Conservation (phyloP, 2,888 invertebrate genomes). For the Callyntrura sp. region DNA sequence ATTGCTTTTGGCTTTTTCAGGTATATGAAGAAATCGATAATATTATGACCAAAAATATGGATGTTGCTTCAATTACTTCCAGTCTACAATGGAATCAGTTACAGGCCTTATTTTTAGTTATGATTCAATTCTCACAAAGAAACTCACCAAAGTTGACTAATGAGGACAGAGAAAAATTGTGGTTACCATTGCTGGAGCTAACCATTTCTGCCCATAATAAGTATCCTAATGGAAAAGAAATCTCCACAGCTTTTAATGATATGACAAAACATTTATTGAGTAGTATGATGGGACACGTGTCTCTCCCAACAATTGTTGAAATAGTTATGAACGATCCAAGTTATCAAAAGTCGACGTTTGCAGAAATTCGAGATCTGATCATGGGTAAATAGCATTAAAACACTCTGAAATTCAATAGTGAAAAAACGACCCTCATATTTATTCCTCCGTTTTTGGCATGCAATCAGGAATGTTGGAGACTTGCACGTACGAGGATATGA, state of each 20-base stretch:
- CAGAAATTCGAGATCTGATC: slow-evolving; percentile 87
- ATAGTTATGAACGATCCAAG: slow-evolving; percentile 86
- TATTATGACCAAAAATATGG: neutral
- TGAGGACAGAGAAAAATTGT: slow-evolving; percentile 86
- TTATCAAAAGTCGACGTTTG: slow-evolving; percentile 87
- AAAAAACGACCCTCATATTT: too few relatives aligned
- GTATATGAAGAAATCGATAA: slow-evolving; percentile 78
- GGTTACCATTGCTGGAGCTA: slow-evolving; percentile 86
- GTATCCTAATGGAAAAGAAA: slow-evolving; percentile 84
- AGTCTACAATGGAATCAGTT: slow-evolving; percentile 81
- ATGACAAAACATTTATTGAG: slow-evolving; percentile 86
- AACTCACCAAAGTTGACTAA: slow-evolving; percentile 86
- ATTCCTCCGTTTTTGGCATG: neutral
- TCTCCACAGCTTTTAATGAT: slow-evolving; percentile 85
- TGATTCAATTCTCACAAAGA: slow-evolving; percentile 86
- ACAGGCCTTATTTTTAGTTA: slow-evolving; percentile 84
- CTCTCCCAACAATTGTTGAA: slow-evolving; percentile 86
- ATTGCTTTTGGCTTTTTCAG: slow-evolving; percentile 31
- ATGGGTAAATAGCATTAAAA: slow-evolving; percentile 85
- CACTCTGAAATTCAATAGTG: neutral
- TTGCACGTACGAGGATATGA: slow-evolving; percentile 91
- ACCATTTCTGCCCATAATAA: slow-evolving; percentile 86
- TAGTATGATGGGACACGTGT: slow-evolving; percentile 87
- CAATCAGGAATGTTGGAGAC: slow-evolving; percentile 90
- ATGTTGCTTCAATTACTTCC: slow-evolving; percentile 23